Base-by-base conservation (phyloP, 2,797 vertebrate genomes). In the Mormyrops attenuatus region DNA sequence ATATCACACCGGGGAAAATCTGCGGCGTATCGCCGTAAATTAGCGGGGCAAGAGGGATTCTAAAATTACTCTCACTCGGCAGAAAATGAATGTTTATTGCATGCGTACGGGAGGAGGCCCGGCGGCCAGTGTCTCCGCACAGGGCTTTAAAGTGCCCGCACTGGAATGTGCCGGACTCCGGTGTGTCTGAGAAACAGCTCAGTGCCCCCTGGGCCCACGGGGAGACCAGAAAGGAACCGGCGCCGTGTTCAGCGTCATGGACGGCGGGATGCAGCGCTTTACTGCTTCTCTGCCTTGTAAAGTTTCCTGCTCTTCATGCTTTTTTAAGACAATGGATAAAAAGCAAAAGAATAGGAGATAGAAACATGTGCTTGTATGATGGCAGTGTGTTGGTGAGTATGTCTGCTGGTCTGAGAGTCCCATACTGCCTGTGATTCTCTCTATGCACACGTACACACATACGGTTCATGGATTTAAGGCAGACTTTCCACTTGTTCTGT, bases 181-280 rank as follows among this genome's bases (percentile, higher is more conserved):
- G 26, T 30, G 57, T 22, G 57, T 60, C n/a, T 60, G n/a, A 22
- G 57, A 60, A 9, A 22, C 7, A 60, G 6, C 57, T 60, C 57
- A 9, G n/a, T 22, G 57, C 57, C 57, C 57, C 57, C 49, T 55
- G 69, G 5, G 26, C 13, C 30, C 13, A 1, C 26, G 17, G 34
- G 69, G 69, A 77, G 88, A 90, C 92, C 91, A 89, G 90, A 93
- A 95, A 94, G 93, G 94, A 94, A 90, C 92, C 92, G 91, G 85
- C 90, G 5, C 88, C 88, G 91, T 88, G 92, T 93, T 93, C 69
- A 90, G 89, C 93, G 92, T 92, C 92, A 90, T 69, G 91, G 90
- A 90, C 90, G 90, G 91, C 53, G 49, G 69, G 80, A 80, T 80
- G 44, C 57, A 3, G 85, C 38, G 17, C 82, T 90, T 80, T 90